These are phyloP conservation scores for Gymnogyps californianus DNA, from an alignment of 2,113 vertebrate species.

Conservation along the genomic window DNA sequence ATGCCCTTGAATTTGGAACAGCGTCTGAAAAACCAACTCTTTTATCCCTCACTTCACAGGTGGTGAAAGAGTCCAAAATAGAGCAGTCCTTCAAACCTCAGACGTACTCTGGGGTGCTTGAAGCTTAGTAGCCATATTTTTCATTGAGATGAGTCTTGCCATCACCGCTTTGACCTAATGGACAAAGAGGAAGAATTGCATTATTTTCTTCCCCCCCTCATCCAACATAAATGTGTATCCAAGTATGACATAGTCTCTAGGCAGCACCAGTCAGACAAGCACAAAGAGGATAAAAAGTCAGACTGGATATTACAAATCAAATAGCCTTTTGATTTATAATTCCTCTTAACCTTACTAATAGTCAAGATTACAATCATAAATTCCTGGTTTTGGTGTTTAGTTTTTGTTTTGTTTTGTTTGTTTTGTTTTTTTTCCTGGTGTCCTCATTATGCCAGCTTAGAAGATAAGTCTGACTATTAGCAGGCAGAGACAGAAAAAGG, in stretches of 20 bases:
- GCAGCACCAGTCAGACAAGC: background rate
- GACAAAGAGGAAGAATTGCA: background rate
- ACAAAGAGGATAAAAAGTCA: background rate
- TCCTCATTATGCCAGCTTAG: background rate
- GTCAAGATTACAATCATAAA: background rate
- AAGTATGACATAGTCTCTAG: background rate
- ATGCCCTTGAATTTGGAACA: background rate
- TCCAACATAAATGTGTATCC: background rate
- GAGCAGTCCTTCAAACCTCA: background rate
- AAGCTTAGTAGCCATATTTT: conserved; percentile 89
- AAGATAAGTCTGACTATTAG: background rate
- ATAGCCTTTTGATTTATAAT: background rate
- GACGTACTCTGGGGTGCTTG: background rate
- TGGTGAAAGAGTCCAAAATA: background rate
- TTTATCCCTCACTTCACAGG: background rate
- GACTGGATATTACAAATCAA: background rate
- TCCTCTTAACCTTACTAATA: background rate
- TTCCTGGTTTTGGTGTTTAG: background rate
- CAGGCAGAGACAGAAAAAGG: background rate
- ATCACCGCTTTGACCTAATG: conserved; percentile 90
- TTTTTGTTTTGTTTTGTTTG: background rate
- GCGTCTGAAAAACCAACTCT: background rate
- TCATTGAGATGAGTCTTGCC: conserved; percentile 95
- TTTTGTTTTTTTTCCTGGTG: no score
- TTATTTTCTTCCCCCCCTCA: background rate